Conservation (phyloP, 1,140 invertebrate species). For the Fopius arisanus region DNA sequence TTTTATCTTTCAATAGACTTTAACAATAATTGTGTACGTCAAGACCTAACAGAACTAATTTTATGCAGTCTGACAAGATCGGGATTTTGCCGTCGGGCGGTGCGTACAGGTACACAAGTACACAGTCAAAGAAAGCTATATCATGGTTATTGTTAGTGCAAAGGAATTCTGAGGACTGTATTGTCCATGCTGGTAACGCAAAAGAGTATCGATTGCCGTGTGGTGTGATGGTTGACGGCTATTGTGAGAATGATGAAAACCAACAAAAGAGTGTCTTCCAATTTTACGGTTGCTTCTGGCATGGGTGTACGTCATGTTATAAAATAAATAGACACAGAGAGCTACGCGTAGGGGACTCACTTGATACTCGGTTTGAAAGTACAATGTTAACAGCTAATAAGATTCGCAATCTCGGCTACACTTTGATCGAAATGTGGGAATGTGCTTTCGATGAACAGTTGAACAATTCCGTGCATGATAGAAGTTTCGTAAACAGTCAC, state of each 20-base stretch:
- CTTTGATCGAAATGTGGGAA: slow-evolving; percentile 30
- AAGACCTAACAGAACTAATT: too few relatives aligned
- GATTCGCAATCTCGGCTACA: too few relatives aligned
- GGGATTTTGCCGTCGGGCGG: slow-evolving; percentile 15
- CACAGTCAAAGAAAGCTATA: too few relatives aligned
- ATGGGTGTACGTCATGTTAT: slow-evolving; percentile 6
- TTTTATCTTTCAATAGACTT: too few relatives aligned
- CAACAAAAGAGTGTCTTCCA: too few relatives aligned
- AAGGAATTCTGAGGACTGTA: neutral
- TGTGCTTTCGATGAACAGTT: slow-evolving; percentile 17
- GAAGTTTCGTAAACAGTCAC: too few relatives aligned
- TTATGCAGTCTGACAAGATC: slow-evolving; percentile 26
- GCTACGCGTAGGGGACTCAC: neutral
- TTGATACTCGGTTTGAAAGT: neutral
- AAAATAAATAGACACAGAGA: slow-evolving; percentile 3
- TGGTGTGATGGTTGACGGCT: slow-evolving; percentile 12
- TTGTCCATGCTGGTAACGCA: neutral
- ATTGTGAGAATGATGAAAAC: neutral
- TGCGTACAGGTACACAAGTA: neutral
- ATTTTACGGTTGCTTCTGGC: too few relatives aligned
- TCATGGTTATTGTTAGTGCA: slow-evolving; percentile 25
- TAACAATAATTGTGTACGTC: too few relatives aligned
- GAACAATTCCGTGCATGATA: neutral
- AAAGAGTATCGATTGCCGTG: slow-evolving; percentile 9
- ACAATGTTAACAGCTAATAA: neutral